A percentile compares a stretch with the other conserved stretches of the same genome.
These are phyloP conservation scores for Philaethria dido DNA, from an alignment of 2,888 invertebrate genomes.

Conservation along the genomic window DNA sequence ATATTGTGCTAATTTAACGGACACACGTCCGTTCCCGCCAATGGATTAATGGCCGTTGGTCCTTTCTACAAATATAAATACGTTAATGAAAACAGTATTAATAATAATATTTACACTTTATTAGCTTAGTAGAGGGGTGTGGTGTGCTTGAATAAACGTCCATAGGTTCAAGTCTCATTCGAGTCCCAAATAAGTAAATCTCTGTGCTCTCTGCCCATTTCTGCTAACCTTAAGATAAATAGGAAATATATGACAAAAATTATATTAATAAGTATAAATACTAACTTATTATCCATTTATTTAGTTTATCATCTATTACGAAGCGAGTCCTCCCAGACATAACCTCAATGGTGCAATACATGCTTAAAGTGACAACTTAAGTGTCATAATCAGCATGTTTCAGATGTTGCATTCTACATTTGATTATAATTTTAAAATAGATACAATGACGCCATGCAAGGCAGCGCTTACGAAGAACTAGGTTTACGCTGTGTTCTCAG, in stretches of 20 bases:
- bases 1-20: conserved; percentile 67
- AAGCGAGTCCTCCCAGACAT: not conserved
- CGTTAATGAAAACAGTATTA: conserved; percentile 23
- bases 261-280: no score
- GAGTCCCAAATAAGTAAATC: not conserved
- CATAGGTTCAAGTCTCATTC: not conserved
- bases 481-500: conserved; percentile 17
- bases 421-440: conserved; percentile 23
- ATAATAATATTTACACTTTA: conserved; percentile 37
- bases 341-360: conserved; percentile 8
- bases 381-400: conserved; percentile 9
- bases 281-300: no score
- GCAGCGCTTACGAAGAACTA: conserved; percentile 15
- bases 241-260: no score
- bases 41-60: conserved; percentile 61
- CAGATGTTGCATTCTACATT: conserved; percentile 15
- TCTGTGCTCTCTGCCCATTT: no score
- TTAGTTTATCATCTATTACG: not conserved
- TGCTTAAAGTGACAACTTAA: not conserved
- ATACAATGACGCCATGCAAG: conserved; percentile 25
- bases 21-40: conserved; percentile 56
- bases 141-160: not conserved
- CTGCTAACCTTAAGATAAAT: no score
- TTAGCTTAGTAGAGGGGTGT: no score
- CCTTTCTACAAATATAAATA: conserved; percentile 40